Conservation (phyloP, 2,888 invertebrate genomes). For the Aproaerema taeniolella region DNA sequence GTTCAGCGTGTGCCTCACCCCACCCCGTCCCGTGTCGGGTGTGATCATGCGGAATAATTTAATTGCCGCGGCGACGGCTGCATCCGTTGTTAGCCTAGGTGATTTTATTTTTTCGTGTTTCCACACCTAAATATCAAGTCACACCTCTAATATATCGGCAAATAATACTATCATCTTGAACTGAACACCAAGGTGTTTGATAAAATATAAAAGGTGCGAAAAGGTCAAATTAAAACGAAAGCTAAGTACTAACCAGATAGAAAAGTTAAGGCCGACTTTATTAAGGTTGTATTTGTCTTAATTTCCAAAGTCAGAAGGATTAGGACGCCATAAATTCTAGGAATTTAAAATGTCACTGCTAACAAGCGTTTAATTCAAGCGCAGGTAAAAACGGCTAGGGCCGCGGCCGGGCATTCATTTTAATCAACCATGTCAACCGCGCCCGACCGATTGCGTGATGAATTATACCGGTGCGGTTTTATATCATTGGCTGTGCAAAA, state of each 20-base stretch:
- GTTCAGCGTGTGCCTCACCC: slow-evolving; percentile 17
- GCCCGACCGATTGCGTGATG: slow-evolving; percentile 42
- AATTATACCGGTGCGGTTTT: too few species aligned
- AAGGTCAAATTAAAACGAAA: too few species aligned
- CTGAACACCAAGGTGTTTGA: too few species aligned
- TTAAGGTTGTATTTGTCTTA: slow-evolving; percentile 19
- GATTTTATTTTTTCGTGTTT: slow-evolving; percentile 25
- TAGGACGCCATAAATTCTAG: slow-evolving; percentile 43
- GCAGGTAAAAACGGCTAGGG: slow-evolving; percentile 41
- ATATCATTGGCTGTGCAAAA: too few species aligned
- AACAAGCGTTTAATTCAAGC: slow-evolving; percentile 42
- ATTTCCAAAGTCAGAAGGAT: slow-evolving; percentile 25
- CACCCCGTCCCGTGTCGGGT: slow-evolving; percentile 27
- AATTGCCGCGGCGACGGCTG: slow-evolving; percentile 51
- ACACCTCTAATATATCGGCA: too few species aligned
- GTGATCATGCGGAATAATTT: slow-evolving; percentile 65
- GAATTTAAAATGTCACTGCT: slow-evolving; percentile 36
- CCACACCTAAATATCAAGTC: too few species aligned
- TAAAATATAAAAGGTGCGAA: too few species aligned
- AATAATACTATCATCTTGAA: too few species aligned
- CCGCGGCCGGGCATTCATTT: slow-evolving; percentile 37
- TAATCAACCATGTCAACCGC: slow-evolving; percentile 46
- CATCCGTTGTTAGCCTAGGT: slow-evolving; percentile 30
- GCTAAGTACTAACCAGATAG: too few species aligned
- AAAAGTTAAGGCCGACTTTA: too few species aligned